A percentile compares a stretch with the other conserved stretches of the same genome.
Conservation (phyloP, 53 echinoderm and acorn worm species). For the Mesocentrotus franciscanus region DNA sequence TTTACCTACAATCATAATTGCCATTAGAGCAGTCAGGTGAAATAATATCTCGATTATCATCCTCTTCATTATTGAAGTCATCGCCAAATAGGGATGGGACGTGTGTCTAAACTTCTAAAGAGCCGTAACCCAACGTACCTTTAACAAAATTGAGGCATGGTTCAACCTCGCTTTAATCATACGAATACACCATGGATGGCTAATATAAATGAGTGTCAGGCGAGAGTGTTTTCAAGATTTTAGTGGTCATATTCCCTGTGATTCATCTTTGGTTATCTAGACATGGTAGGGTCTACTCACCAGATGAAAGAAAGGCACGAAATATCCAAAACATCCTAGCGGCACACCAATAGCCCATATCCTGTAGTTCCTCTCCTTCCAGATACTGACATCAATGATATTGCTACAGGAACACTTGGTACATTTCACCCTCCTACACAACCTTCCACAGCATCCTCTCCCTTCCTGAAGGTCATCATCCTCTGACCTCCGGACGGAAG, state of each 20-base stretch:
- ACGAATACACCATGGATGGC: neutral
- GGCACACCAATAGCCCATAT: constrained; percentile 94
- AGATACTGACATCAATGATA: constrained; percentile 77
- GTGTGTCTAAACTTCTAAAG: too few relatives aligned
- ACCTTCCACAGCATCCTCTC: constrained; percentile 18
- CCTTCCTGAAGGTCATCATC: constrained; percentile 20
- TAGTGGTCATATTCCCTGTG: neutral
- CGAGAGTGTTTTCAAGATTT: neutral
- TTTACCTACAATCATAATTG: too few relatives aligned
- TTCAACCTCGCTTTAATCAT: neutral
- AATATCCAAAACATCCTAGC: constrained; percentile 88
- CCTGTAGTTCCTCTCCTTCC: constrained; percentile 87
- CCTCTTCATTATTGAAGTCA: too few relatives aligned
- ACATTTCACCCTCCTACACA: neutral
- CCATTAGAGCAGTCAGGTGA: too few relatives aligned
- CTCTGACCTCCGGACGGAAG: neutral
- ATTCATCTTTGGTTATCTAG: neutral
- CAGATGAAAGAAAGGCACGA: constrained; percentile 97
- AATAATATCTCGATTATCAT: too few relatives aligned
- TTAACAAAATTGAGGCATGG: too few relatives aligned
- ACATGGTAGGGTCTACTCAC: constrained; percentile 66
- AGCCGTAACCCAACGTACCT: too few relatives aligned
- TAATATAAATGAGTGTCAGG: neutral
- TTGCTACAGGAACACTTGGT: constrained; percentile 68
- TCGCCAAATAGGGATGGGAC: too few relatives aligned